Base-by-base conservation (phyloP, 1,140 invertebrate genomes). In the Bilobella aurantiaca region DNA sequence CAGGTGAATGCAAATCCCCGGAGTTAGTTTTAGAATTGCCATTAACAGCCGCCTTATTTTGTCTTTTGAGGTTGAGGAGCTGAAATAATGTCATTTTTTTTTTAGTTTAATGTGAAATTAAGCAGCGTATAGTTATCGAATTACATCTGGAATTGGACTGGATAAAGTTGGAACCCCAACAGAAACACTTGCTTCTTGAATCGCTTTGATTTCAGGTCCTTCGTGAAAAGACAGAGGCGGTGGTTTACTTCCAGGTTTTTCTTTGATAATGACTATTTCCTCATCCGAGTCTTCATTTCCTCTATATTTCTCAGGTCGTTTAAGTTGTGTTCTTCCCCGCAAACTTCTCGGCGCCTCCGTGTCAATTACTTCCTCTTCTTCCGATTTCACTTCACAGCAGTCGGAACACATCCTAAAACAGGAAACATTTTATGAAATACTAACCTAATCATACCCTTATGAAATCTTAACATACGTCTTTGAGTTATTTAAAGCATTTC, bases 351-450 rank as follows among this genome's bases (percentile, higher is more conserved):
- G 88, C 0, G 87, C 87, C 67, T 88, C 87, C 37, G 65, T 67
- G 34, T 70, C 61, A 32, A 70, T 62, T 42, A 31, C 65, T 32
- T 63, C 63, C 70, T 89, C 86, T 0, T 80, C 78, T 73, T 88
- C 87, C 0, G 87, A 88, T 1, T 87, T 80, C 65, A 81, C 87
- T 73, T 90, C 91, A 53, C 66, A 58, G 74, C 90, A 93, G 76
- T 92, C 89, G 0, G 89, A 91, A 75, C 90, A 93, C 81, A 91
- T 89, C 85, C 86, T 87, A 71, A 74, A 75, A 73, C 34, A 5
- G 65, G 46, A 59, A 53, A 23, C 12, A 3, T n/a, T 56, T 63
- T 5, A 34, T 57, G 30, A 64, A 58, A 31, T 47, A 59, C 58
- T 58, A 63, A 28, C 18, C 8, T 12, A 34, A 58, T 34, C 25